phyloP scores from a whole-genome alignment of 1,140 invertebrate species.

The Euura lappo region DNA sequence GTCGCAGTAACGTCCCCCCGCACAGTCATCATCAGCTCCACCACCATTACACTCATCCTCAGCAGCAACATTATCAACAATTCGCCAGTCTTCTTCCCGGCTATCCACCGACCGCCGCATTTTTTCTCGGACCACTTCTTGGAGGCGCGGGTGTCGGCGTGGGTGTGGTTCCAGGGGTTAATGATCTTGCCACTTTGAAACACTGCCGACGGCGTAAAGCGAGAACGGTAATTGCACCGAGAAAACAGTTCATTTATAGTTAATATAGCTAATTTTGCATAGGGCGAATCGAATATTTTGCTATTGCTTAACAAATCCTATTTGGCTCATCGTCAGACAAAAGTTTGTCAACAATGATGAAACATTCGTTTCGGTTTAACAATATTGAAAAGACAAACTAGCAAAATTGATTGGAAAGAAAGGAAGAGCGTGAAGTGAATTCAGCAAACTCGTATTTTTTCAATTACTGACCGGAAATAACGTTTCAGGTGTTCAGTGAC shows the following conservation, averaged over 20 bases:
- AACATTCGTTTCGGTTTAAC: too few species aligned
- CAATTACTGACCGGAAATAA: too few species aligned
- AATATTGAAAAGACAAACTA: too few species aligned
- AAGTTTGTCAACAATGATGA: too few species aligned
- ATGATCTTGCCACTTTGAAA: conserved; percentile 70
- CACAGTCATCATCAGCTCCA: conserved; percentile 37
- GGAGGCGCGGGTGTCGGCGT: conserved; percentile 48
- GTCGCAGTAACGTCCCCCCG: conserved; percentile 61
- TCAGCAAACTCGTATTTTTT: too few species aligned
- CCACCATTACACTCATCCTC: conserved; percentile 18
- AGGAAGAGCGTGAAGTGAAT: too few species aligned
- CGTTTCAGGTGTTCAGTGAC: conserved; percentile 86
- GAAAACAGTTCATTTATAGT: too few species aligned
- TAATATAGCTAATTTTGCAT: too few species aligned
- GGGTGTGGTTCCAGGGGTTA: conserved; percentile 51
- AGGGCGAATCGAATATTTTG: conserved; percentile 1
- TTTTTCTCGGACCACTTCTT: conserved; percentile 53
- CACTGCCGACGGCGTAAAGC: conserved; percentile 93
- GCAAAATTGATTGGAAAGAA: too few species aligned
- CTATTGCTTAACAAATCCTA: neutral
- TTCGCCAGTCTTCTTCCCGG: conserved; percentile 57
- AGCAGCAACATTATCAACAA: conserved; percentile 57
- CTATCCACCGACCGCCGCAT: conserved; percentile 59
- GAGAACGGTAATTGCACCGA: conserved; percentile 71
- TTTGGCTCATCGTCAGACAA: neutral